phyloP scores from a whole-genome alignment of 2,113 vertebrate genomes.

The Planiliza haematocheilus region DNA sequence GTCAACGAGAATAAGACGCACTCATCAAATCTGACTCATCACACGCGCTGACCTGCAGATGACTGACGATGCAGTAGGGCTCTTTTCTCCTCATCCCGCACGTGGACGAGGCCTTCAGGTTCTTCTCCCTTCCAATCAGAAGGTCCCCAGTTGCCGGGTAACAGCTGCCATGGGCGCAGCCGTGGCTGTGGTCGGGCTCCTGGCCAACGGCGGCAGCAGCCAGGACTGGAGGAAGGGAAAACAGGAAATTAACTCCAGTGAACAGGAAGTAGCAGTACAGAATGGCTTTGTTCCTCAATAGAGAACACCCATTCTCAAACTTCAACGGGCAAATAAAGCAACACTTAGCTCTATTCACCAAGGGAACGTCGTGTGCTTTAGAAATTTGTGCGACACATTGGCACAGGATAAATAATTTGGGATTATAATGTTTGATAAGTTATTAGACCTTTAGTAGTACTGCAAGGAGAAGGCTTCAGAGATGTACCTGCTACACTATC shows the following conservation, averaged over 20 bases:
- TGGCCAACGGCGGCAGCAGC: slow-evolving; percentile 74
- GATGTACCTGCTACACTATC: too few species aligned
- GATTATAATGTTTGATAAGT: too few species aligned
- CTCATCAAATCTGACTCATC: not conserved
- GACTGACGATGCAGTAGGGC: slow-evolving; percentile 96
- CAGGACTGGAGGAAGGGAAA: slow-evolving; percentile 60
- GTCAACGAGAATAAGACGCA: not conserved
- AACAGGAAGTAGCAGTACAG: slow-evolving; percentile 32
- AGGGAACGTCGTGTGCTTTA: too few species aligned
- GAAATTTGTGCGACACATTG: too few species aligned
- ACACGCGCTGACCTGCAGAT: slow-evolving; percentile 93
- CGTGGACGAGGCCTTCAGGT: slow-evolving; percentile 92
- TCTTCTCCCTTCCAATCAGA: slow-evolving; percentile 90
- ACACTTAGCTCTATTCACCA: not conserved
- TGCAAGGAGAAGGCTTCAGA: too few species aligned
- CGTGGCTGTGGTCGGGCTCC: slow-evolving; percentile 84
- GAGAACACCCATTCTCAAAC: not conserved
- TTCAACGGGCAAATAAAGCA: slow-evolving; percentile 13
- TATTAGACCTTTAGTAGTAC: too few species aligned
- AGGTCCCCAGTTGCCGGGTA: slow-evolving; percentile 95
- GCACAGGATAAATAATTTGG: too few species aligned
- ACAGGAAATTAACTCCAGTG: slow-evolving; percentile 34
- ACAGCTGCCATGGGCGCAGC: slow-evolving; percentile 94
- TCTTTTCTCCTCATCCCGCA: slow-evolving; percentile 90
- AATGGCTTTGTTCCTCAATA: not conserved